A percentile compares a stretch with the other conserved stretches of the same genome.
phyloP scores from a whole-genome alignment of 2,113 vertebrate genomes.

The Cavia porcellus region DNA sequence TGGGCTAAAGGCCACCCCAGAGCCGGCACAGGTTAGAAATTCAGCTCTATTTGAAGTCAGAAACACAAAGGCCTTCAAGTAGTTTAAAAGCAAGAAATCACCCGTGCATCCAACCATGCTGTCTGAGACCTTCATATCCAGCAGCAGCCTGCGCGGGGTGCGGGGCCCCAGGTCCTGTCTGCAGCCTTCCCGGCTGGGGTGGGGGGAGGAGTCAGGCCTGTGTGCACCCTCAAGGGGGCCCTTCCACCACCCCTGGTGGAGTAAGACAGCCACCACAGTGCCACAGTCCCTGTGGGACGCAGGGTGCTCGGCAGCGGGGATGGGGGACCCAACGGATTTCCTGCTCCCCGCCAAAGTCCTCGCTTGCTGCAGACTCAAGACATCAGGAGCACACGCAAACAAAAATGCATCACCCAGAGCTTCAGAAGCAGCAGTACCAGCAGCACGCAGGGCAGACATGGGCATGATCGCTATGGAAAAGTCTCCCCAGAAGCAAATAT shows the following conservation, averaged over 20 bases:
- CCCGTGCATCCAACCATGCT: not conserved
- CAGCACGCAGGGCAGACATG: not conserved
- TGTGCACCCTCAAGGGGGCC: accelerated
- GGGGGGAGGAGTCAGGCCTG: accelerated
- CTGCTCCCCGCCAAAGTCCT: not conserved
- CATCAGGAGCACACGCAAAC: not conserved
- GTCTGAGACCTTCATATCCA: not conserved
- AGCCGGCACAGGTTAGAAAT: conserved; percentile 57
- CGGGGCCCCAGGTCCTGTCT: accelerated
- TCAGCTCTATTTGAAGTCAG: conserved; percentile 67
- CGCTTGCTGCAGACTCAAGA: not conserved
- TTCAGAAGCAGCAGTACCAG: not conserved
- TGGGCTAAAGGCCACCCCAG: conserved; percentile 45
- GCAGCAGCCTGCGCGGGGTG: not conserved
- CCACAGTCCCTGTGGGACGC: accelerated
- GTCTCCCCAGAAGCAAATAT: not conserved
- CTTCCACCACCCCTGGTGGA: accelerated
- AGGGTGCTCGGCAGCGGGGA: accelerated
- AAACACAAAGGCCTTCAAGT: not conserved
- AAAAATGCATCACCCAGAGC: accelerated
- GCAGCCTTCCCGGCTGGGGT: accelerated
- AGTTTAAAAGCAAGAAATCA: not conserved
- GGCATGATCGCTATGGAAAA: accelerated
- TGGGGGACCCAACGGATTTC: accelerated
- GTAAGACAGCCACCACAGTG: too few species aligned